Evolutionary conservation across 1,140 invertebrate genomes (phyloP), one percentile per base, ranked within the genome.

Genomic region (Mya arenaria): DNA sequence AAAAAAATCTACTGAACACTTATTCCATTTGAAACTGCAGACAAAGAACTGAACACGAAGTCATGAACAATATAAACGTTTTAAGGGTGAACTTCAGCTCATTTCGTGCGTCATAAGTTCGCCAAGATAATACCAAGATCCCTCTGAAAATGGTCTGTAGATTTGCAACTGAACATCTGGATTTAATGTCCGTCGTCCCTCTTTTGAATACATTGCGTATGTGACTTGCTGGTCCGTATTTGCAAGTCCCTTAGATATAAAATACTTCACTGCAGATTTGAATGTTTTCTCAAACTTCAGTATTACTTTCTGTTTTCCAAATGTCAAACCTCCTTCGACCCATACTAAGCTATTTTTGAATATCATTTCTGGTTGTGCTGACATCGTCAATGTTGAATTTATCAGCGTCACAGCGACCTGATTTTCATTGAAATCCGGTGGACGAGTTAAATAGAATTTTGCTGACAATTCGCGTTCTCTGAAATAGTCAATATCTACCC

Each of bases 211-310:
- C 84, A 90, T 86, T 55, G 84, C 81, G 62, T 87, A 87, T 28
- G 90, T 84, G 23, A 89, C 83, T 73, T 91, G 89, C 37, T 91
- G 89, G 32, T 91, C 90, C 13, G 90, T 87, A 39, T 84, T 89
- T 60, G 87, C 87, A 23, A 91, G 58, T 1, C 84, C 75, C 37
- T 74, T 77, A n/a, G 56, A 52, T 15, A 91, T 36, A 34, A 86
- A 85, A 63, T 88, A 85, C 13, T 72, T 44, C 4, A 90, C 86
- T 28, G 84, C 68, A n/a, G 55, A 32, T 84, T 86, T 84, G 73
- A 88, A 90, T 36, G 86, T 63, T 52, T 82, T 65, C n/a, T 86
- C 85, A 78, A 86, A 86, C 1, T 84, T 58, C 37, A 82, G 75
- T 23, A 90, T 41, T 4, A 85, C 37, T 10, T 55, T 36, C 41